Evolutionary conservation across 2,888 invertebrate species (phyloP), one percentile per base, ranked within the genome.

Genomic region (Drosophila mercatorum): DNA sequence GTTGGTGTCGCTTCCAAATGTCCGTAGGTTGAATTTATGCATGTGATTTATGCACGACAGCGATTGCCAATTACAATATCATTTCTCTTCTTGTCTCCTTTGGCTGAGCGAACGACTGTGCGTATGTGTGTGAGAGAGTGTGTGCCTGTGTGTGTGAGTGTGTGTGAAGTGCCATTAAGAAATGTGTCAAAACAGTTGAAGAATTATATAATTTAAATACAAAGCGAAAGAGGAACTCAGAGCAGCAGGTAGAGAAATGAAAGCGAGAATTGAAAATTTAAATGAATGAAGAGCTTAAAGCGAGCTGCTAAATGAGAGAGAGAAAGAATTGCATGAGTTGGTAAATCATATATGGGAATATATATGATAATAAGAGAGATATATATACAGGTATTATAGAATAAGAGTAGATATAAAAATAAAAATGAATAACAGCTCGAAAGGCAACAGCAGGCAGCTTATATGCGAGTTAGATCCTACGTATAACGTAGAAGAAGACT

Each of bases 11-110:
- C 78, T 78, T 73, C 70, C 67, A 68, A 80, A 80, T 85, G 90
- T 88, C 89, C 74, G 86, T 77, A 74, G 84, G 75, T 83, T 72
- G 78, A 83, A 88, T 88, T 88, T 90, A 88, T 85, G 86, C 81
- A 87, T 85, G 84, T 85, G 89, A 85, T 85, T 85, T 85, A 85
- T 89, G 86, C 87, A 72, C 83, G 88, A 85, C 89, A 90, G 87
- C 89, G 90, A 90, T 85, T 85, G 90, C 90, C 85, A 90, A 85
- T 85, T 85, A 90, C 85, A 90, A 85, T 85, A 86, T 90, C 90
- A 89, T 89, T 84, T 84, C 88, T 84, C 84, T 84, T 84, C 74
- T 72, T 80, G 71, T 73, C 88, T 81, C 68, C 78, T 68, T 52
- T 52, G 57, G 57, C 74, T 34, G 31, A 22, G 53, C 14, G 26